Evolutionary conservation across 2,888 invertebrate species (phyloP).

Genomic region (Stratiomys singularior): DNA sequence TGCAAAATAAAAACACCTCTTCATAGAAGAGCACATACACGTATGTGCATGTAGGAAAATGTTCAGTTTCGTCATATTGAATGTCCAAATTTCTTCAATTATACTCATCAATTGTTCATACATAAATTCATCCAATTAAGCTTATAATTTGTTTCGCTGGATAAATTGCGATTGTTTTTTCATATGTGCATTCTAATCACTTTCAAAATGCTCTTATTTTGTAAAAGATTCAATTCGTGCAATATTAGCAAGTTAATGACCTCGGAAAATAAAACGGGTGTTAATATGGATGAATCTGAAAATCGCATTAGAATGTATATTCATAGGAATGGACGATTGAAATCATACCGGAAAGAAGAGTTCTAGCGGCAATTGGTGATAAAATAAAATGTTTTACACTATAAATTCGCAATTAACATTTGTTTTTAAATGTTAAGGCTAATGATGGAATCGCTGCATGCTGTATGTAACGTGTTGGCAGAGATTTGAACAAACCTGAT

Average conservation of each 20-base stretch:
- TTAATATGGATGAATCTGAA: background rate
- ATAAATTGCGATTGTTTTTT: background rate
- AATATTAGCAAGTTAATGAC: background rate
- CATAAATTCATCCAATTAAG: background rate
- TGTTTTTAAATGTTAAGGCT: too few species aligned
- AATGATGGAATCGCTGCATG: too few species aligned
- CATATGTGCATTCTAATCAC: constrained; percentile 2
- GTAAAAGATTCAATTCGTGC: background rate
- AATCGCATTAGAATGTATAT: constrained; percentile 4
- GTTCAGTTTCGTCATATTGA: too few species aligned
- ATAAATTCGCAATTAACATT: constrained; percentile 5
- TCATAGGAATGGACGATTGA: background rate
- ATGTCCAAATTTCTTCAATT: background rate
- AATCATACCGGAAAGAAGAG: background rate
- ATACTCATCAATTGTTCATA: background rate
- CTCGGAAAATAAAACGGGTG: background rate
- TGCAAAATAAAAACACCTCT: too few species aligned
- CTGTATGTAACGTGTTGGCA: too few species aligned
- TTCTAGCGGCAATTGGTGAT: background rate
- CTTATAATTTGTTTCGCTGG: background rate
- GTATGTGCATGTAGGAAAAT: too few species aligned
- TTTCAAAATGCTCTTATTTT: background rate
- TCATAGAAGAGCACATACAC: too few species aligned
- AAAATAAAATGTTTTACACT: background rate
- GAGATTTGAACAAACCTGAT: too few species aligned